These are phyloP conservation scores for Gallinago media DNA, from an alignment of 2,113 vertebrate species.

Conservation along the genomic window DNA sequence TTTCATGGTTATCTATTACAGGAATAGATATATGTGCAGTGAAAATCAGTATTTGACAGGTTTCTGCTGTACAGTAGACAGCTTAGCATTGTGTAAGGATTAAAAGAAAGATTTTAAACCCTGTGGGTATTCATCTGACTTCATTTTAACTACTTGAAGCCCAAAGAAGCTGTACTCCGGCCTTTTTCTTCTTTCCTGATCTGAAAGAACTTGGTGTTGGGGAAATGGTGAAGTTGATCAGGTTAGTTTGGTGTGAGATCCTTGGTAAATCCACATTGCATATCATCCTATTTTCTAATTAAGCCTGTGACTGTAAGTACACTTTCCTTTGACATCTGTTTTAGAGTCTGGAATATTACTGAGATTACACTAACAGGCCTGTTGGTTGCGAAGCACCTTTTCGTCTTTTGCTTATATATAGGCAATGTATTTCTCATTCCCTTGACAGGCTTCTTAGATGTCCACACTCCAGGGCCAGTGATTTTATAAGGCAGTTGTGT, in stretches of 20 bases:
- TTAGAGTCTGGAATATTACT: background rate
- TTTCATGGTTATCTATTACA: background rate
- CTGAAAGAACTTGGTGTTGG: background rate
- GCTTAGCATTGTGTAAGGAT: slow-evolving; percentile 9
- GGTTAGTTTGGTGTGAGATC: background rate
- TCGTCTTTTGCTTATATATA: background rate
- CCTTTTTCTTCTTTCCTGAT: background rate
- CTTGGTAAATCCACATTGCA: accelerated
- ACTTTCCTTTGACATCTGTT: background rate
- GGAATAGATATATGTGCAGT: background rate
- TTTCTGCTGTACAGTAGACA: background rate
- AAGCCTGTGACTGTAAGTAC: background rate
- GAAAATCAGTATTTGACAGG: background rate
- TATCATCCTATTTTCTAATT: background rate
- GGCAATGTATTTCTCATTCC: background rate
- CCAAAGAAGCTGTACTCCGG: background rate
- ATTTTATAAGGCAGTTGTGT: background rate
- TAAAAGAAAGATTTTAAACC: background rate
- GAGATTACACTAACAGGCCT: background rate
- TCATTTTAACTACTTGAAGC: background rate
- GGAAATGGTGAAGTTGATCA: background rate
- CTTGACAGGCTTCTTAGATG: background rate
- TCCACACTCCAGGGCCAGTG: background rate
- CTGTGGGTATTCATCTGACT: background rate
- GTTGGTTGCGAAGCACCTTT: background rate